Conservation (phyloP, 1,140 invertebrate genomes). For the Papilio machaon region DNA sequence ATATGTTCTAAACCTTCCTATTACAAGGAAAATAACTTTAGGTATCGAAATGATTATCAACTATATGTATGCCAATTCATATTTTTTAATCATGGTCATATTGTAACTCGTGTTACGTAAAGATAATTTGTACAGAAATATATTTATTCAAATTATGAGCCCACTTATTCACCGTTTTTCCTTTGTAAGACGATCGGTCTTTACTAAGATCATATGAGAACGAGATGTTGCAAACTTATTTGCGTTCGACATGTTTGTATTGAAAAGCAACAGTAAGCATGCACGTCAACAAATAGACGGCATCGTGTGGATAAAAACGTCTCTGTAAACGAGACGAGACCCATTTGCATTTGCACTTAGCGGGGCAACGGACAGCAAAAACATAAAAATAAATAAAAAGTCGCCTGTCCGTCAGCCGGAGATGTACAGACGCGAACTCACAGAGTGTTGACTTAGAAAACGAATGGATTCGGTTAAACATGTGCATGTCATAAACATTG, state of each 20-base stretch:
- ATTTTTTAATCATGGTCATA: background rate
- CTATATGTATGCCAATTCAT: background rate
- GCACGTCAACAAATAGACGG: slow-evolving; percentile 64
- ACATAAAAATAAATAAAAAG: slow-evolving; percentile 66
- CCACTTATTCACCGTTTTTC: slow-evolving; percentile 15
- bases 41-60: background rate
- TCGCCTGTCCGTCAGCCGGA: slow-evolving; percentile 52
- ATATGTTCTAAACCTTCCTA: too few relatives aligned
- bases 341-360: slow-evolving; percentile 75
- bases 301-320: slow-evolving; percentile 67
- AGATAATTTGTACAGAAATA: background rate
- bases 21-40: background rate
- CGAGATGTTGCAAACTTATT: slow-evolving; percentile 28
- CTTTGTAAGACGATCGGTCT: slow-evolving; percentile 8
- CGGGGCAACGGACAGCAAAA: slow-evolving; percentile 59
- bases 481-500: slow-evolving; percentile 21
- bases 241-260: slow-evolving; percentile 43
- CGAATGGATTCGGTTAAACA: slow-evolving; percentile 33
- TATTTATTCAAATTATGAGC: background rate
- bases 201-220: slow-evolving; percentile 18
- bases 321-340: slow-evolving; percentile 70
- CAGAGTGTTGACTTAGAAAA: slow-evolving; percentile 36
- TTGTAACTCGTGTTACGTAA: background rate
- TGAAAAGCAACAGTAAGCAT: slow-evolving; percentile 54
- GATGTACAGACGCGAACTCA: slow-evolving; percentile 46